Conservation (phyloP, 2,888 invertebrate genomes). For the Cyclophora punctaria region DNA sequence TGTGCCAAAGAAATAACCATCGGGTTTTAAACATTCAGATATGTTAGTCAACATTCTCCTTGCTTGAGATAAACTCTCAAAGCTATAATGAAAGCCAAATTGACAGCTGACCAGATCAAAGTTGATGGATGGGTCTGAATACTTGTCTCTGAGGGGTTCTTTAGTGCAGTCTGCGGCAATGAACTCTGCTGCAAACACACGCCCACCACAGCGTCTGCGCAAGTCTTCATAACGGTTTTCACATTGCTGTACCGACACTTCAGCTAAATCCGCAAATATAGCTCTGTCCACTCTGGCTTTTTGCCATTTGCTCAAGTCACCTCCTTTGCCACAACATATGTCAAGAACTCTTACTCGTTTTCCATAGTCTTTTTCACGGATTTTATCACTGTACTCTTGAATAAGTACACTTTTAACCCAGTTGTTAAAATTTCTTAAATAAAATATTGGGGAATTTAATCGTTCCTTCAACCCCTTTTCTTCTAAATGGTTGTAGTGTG, state of each 20-base stretch:
- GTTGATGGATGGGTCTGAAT: constrained; percentile 83
- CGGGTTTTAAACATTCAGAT: constrained; percentile 89
- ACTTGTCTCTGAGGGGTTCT: constrained; percentile 83
- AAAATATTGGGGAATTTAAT: constrained; percentile 91
- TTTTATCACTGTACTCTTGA: constrained; percentile 83
- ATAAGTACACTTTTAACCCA: constrained; percentile 99
- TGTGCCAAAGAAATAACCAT: constrained; percentile 97
- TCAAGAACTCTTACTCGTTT: constrained; percentile 86
- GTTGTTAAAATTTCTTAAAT: constrained; percentile 98
- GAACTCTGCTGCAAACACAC: constrained; percentile 90
- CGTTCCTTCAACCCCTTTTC: constrained; percentile 88
- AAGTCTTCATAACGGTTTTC: constrained; percentile 87
- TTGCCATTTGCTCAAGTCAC: constrained; percentile 97
- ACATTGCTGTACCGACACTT: constrained; percentile 93
- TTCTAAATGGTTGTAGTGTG: constrained; percentile 94
- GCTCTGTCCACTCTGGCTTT: constrained; percentile 87
- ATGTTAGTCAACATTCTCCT: constrained; percentile 95
- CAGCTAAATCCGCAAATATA: constrained; percentile 95
- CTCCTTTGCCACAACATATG: constrained; percentile 99
- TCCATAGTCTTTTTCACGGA: constrained; percentile 80
- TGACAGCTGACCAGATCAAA: constrained; percentile 97
- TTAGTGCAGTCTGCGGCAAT: constrained; percentile 94
- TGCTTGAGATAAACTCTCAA: constrained; percentile 91
- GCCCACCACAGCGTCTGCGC: constrained; percentile 44
- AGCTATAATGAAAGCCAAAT: constrained; percentile 98